Evolutionary conservation across 2,113 vertebrate species (phyloP).

Genomic region (Sialia sialis): DNA sequence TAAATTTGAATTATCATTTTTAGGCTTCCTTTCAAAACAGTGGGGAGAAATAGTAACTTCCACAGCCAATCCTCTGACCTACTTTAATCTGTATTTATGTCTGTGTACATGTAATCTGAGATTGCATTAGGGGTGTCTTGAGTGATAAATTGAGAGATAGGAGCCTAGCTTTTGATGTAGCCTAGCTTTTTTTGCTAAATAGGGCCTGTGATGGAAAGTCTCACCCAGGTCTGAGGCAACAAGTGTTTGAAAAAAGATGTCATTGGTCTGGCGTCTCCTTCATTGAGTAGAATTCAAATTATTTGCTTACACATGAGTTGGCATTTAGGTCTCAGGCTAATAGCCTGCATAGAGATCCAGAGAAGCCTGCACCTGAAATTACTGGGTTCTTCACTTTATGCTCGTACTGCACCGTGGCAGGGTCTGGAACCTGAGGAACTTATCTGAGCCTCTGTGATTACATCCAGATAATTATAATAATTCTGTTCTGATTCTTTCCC

Average conservation of each 20-base stretch:
- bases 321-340: neutral
- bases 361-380: neutral
- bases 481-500: neutral
- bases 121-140: neutral
- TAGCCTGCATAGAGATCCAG: neutral
- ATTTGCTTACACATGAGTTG: neutral
- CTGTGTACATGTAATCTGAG: neutral
- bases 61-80: neutral
- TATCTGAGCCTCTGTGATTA: neutral
- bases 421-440: neutral
- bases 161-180: slow-evolving; percentile 8
- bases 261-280: neutral
- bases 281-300: neutral
- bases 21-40: neutral
- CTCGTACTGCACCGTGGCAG: rapidly evolving
- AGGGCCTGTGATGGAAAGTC: neutral
- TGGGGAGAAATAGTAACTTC: neutral
- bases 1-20: neutral
- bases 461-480: neutral
- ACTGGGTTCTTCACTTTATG: neutral
- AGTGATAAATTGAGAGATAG: neutral
- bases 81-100: neutral
- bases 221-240: neutral
- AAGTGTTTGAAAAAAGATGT: neutral
- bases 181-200: neutral